Base-by-base conservation (phyloP, 2,888 invertebrate genomes). In the Kryphioiulus occultus region DNA sequence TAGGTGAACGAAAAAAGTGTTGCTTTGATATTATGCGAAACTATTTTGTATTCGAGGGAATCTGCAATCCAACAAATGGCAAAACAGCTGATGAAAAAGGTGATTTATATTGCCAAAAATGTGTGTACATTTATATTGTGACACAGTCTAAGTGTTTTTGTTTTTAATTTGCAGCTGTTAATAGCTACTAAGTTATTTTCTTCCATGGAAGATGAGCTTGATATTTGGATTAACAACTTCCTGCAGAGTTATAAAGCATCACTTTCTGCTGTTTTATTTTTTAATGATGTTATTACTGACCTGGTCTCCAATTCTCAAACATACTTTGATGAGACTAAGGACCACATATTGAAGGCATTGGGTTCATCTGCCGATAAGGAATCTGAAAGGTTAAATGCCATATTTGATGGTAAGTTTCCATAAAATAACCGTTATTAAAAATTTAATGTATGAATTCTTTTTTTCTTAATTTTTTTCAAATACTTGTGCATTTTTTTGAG, bases 371-470 rank as follows among this genome's bases (percentile, higher is more conserved):
- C 39, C 0, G 44, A 44, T 39, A 15, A 85, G 10, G 44, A 85
- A 85, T n/a, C 85, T 39, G 85, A 39, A 78, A 78, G 30, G 26
- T 30, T 78, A 22, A 85, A 85, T 85, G 39, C n/a, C 1, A n/a
- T 85, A 10, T 85, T 44, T 85, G 85, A 85, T 39, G 85, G 85
- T 85, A 85, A 85, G 85, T 53, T 53, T 19, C 10, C 53, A 68
- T 22, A 44, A 15, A 44, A 44, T 44, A 35, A 9, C 0, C 12
- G 15, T 26, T 78, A 19, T 78, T 78, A 1, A 12, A 19, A 78
- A 22, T 78, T 12, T 0, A 12, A 78, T 10, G 10, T 12, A 78
- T 12, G 1, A 30, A 17, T 1, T 22, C 78, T 19, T 19, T 7
- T 78, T 10, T 78, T 19, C 1, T 5, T 19, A 26, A 10, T 1